Percentiles rank a stretch among this genome's conserved stretches.
Conservation (phyloP, 2,888 invertebrate species). For the Diabrotica balteata region DNA sequence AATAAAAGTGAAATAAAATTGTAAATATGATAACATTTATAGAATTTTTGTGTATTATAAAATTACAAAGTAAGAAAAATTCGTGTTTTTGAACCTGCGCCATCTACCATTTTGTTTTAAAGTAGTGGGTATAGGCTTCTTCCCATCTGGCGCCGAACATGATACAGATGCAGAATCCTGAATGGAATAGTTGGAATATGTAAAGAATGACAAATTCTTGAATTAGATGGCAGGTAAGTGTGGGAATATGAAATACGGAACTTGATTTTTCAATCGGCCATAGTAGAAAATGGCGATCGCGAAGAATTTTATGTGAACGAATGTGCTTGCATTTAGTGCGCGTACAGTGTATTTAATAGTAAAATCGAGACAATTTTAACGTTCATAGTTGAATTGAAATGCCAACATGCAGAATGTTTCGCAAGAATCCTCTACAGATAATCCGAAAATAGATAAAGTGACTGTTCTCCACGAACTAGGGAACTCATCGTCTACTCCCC, state of each 20-base stretch:
- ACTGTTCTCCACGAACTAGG: constrained; percentile 74
- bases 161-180: too few species aligned
- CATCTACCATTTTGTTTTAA: too few species aligned
- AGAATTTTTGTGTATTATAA: too few species aligned
- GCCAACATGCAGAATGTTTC: constrained; percentile 92
- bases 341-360: constrained; percentile 54
- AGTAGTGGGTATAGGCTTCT: too few species aligned
- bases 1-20: too few species aligned
- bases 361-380: constrained; percentile 58
- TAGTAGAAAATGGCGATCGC: constrained; percentile 79
- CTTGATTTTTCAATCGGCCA: constrained; percentile 64
- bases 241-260: constrained; percentile 47
- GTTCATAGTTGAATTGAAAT: constrained; percentile 67
- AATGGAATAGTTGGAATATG: too few species aligned
- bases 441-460: constrained; percentile 82
- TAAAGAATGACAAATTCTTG: constrained; percentile 14
- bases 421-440: constrained; percentile 77
- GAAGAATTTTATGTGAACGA: constrained; percentile 68
- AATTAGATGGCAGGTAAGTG: constrained; percentile 43
- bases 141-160: too few species aligned
- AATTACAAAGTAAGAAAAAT: too few species aligned
- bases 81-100: too few species aligned
- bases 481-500: constrained; percentile 81
- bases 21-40: too few species aligned
- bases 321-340: constrained; percentile 59